Evolutionary conservation across 2,888 invertebrate genomes (phyloP).

Genomic region (Deroplatys truncata): DNA sequence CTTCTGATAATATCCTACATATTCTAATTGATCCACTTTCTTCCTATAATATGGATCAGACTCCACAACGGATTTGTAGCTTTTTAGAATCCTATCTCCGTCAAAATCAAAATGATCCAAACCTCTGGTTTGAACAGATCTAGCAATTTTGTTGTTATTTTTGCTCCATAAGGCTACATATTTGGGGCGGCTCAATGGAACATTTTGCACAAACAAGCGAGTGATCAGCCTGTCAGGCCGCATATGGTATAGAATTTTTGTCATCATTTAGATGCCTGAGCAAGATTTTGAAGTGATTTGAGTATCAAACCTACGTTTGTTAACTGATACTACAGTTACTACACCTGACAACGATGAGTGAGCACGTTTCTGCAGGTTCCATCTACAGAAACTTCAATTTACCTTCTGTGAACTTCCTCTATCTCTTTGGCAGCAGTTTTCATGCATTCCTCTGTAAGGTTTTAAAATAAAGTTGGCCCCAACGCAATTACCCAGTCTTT

Average conservation of each 20-base stretch:
- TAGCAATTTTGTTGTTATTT: background rate
- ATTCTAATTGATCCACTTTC: no score
- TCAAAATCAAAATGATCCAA: background rate
- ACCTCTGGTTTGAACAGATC: background rate
- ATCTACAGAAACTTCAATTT: background rate
- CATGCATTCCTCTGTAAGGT: no score
- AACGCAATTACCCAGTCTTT: no score
- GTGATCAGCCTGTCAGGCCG: background rate
- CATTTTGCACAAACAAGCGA: background rate
- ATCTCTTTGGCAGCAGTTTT: background rate
- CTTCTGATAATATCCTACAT: background rate
- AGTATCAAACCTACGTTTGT: background rate
- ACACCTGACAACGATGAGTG: background rate
- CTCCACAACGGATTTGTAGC: background rate
- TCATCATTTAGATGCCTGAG: background rate
- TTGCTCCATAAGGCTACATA: background rate
- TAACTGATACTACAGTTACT: background rate
- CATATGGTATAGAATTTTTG: background rate
- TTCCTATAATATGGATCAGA: no score
- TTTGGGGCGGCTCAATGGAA: background rate
- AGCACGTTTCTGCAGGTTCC: background rate
- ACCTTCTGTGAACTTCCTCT: background rate
- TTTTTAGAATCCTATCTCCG: background rate
- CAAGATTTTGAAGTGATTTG: background rate
- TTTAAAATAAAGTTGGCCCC: no score